Conservation (phyloP, 1,140 invertebrate species). For the Zaprionus africanus region DNA sequence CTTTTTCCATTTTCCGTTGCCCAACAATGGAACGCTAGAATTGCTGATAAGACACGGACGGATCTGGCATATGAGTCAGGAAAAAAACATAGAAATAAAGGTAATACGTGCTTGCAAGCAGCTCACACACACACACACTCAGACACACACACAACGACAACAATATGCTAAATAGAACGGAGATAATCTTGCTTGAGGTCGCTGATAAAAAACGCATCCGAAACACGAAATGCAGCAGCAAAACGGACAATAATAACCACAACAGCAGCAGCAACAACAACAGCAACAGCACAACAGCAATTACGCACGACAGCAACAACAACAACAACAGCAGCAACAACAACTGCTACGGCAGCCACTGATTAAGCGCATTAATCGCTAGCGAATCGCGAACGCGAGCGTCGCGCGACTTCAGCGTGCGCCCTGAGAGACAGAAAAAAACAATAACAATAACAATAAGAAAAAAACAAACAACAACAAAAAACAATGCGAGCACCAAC, state of each 20-base stretch:
- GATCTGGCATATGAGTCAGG: slow-evolving; percentile 32
- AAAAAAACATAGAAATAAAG: slow-evolving; percentile 38
- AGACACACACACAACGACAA: slow-evolving; percentile 28
- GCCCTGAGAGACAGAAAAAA: slow-evolving; percentile 22
- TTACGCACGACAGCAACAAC: slow-evolving; percentile 29
- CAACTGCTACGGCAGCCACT: slow-evolving; percentile 38
- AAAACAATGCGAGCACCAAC: slow-evolving; percentile 26
- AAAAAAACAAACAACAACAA: not conserved
- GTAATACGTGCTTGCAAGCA: slow-evolving; percentile 41
- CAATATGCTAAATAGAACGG: slow-evolving; percentile 51
- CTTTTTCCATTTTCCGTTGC: slow-evolving; percentile 32
- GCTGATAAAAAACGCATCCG: slow-evolving; percentile 62
- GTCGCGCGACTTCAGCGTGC: slow-evolving; percentile 58
- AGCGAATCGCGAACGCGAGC: slow-evolving; percentile 52
- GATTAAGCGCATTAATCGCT: slow-evolving; percentile 70
- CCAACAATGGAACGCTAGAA: slow-evolving; percentile 21
- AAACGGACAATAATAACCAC: slow-evolving; percentile 10
- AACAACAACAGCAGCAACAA: slow-evolving; percentile 3
- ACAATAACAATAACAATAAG: not conserved
- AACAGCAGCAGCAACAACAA: slow-evolving; percentile 1
- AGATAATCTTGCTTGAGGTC: slow-evolving; percentile 10
- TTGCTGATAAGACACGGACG: slow-evolving; percentile 59
- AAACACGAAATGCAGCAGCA: slow-evolving; percentile 14
- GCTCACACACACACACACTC: slow-evolving; percentile 21
- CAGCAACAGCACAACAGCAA: slow-evolving; percentile 28